phyloP scores from a whole-genome alignment of 2,888 invertebrate genomes.

The Ochlodes sylvanus region DNA sequence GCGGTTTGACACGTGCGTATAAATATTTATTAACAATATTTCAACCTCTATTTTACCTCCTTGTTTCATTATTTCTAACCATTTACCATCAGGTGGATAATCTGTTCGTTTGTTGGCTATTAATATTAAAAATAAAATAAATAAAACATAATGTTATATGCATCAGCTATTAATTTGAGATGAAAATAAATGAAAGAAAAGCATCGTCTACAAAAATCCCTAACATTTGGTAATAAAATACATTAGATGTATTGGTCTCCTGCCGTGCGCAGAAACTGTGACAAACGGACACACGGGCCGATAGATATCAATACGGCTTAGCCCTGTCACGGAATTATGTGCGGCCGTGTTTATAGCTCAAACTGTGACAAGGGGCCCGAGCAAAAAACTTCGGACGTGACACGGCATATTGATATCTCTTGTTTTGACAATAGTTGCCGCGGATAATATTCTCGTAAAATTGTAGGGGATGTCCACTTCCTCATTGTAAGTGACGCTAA shows the following conservation, averaged over 20 bases:
- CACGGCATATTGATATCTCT: conserved; percentile 47
- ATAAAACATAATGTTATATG: no score
- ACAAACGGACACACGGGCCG: conserved; percentile 60
- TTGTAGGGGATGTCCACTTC: conserved; percentile 2
- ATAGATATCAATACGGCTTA: conserved; percentile 77
- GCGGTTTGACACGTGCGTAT: no score
- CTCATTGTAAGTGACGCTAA: not conserved
- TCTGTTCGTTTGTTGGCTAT: no score
- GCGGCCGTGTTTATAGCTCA: conserved; percentile 34
- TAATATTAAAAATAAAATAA: no score
- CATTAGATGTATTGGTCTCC: conserved; percentile 56
- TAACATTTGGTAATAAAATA: conserved; percentile 37
- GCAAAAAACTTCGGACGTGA: conserved; percentile 48
- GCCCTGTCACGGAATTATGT: conserved; percentile 50
- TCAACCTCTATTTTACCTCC: no score
- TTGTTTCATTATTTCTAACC: no score
- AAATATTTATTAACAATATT: no score
- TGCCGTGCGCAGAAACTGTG: conserved; percentile 60
- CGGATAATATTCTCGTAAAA: conserved; percentile 15
- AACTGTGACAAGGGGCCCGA: conserved; percentile 24
- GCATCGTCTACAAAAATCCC: conserved; percentile 5
- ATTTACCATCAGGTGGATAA: no score
- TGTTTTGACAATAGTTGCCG: conserved; percentile 29
- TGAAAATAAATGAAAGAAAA: not conserved
- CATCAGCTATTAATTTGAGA: no score